Conservation (phyloP, 2,888 invertebrate genomes). For the Rhogogaster chlorosoma region DNA sequence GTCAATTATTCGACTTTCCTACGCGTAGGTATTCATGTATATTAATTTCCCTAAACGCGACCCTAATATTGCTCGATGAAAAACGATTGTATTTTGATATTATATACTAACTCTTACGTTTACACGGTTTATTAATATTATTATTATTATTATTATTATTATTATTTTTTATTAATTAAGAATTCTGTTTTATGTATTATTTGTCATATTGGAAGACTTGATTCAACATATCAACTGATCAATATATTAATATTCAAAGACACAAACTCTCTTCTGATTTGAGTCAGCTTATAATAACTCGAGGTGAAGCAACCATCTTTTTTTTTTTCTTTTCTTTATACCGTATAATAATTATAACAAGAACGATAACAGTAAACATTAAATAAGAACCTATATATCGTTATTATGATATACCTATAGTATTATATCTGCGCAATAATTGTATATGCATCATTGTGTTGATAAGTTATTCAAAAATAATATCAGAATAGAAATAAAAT, state of each 20-base stretch:
- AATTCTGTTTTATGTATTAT: conserved; percentile 52
- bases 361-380: conserved; percentile 33
- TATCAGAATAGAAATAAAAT: conserved; percentile 13
- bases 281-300: background rate
- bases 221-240: conserved; percentile 54
- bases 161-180: conserved; percentile 50
- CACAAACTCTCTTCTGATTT: conserved; percentile 30
- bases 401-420: background rate
- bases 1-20: background rate
- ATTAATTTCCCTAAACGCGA: background rate
- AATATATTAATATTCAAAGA: conserved; percentile 32
- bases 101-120: conserved; percentile 37
- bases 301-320: background rate
- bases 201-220: conserved; percentile 70
- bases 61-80: conserved; percentile 3
- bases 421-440: conserved; percentile 9
- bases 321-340: background rate
- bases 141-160: conserved; percentile 49
- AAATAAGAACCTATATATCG: background rate
- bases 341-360: conserved; percentile 29
- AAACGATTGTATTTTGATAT: conserved; percentile 32
- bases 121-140: conserved; percentile 21
- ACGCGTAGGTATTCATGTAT: background rate
- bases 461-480: conserved; percentile 11
- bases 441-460: background rate